Base-by-base conservation (phyloP, 2,113 vertebrate species). In the Turdus rufiventris region DNA sequence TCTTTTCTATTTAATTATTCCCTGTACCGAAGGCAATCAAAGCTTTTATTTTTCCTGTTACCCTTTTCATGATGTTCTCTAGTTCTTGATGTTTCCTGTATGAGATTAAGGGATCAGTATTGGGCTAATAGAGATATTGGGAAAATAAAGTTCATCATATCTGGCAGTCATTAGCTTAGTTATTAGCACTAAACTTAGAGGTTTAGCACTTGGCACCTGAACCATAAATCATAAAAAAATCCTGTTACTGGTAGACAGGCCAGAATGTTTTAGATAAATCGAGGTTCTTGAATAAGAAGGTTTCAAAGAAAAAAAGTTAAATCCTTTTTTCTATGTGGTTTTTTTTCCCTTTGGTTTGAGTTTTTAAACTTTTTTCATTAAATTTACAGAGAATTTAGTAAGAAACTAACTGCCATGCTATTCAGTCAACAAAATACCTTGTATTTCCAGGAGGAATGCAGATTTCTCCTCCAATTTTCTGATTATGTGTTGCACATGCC, bases 201-300 rank as follows among this genome's bases (percentile, higher is more conserved):
- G 10, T 53, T 94, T 77, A 67, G 29, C 20, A 54, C 33, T 33
- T 66, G 34, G 10, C 10, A 50, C 11, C 5, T 48, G 19, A 33
- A 5, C 1, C 0, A 31, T 28, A 48, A 60, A 60, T 6, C 2
- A 34, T 53, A 14, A n/a, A 25, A 45, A 38, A 14, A 12, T 1
- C 1, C 11, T 0, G 0, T 13, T 53, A n/a, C 26, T 34, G 1
- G 8, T 47, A 48, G n/a, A 14, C 14, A 48, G n/a, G 12, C 14
- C 3, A 48, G 57, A 61, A 61, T 33, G 1, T 61, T 86, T 77
- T 79, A 48, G n/a, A 31, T 57, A 45, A 47, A 75, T 38, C 14
- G 67, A 5, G 21, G 5, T 74, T 77, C 23, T 43, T 74, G 29
- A 86, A 73, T 36, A 7, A 73, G n/a, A 60, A 28, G 9, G 18